phyloP scores from a whole-genome alignment of 2,797 vertebrate genomes.

The Sebastes vulpes region DNA sequence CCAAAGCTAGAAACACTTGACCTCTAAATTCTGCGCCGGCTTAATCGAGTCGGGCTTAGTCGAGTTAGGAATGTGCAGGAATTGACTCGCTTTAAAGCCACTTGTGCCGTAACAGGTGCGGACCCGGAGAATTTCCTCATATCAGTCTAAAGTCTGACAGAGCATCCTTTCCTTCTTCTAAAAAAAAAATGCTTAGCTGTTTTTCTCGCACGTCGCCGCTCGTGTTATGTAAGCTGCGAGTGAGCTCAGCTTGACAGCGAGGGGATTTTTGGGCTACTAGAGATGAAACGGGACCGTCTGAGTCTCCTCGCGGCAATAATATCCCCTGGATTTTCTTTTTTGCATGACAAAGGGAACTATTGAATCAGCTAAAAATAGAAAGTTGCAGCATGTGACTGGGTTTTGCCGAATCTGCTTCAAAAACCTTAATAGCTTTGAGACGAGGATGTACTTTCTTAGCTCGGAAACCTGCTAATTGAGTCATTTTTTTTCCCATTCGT shows the following conservation, averaged over 20 bases:
- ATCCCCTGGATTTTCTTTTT: constrained; percentile 37
- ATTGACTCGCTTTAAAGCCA: neutral
- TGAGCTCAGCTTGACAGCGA: constrained; percentile 22
- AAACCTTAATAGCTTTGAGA: neutral
- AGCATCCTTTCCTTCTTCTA: neutral
- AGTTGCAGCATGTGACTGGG: neutral
- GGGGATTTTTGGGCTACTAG: constrained; percentile 29
- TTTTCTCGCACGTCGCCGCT: constrained; percentile 5
- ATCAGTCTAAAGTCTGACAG: neutral
- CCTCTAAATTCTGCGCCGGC: constrained; percentile 5
- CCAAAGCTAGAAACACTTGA: constrained; percentile 21
- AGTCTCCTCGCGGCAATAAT: constrained; percentile 20
- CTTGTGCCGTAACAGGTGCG: neutral
- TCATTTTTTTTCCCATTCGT: neutral
- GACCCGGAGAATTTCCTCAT: neutral
- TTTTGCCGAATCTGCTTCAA: constrained; percentile 4
- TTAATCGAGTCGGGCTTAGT: constrained; percentile 9
- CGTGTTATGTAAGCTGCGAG: constrained; percentile 37
- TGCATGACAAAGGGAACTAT: constrained; percentile 43
- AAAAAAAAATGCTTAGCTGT: constrained; percentile 13
- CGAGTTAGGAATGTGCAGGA: constrained; percentile 29
- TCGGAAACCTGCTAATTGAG: neutral
- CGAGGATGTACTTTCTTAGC: neutral
- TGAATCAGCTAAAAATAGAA: constrained; percentile 53
- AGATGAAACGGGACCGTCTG: constrained; percentile 42